phyloP scores from a whole-genome alignment of 2,113 vertebrate species.

The Protomyctophum bolini region DNA sequence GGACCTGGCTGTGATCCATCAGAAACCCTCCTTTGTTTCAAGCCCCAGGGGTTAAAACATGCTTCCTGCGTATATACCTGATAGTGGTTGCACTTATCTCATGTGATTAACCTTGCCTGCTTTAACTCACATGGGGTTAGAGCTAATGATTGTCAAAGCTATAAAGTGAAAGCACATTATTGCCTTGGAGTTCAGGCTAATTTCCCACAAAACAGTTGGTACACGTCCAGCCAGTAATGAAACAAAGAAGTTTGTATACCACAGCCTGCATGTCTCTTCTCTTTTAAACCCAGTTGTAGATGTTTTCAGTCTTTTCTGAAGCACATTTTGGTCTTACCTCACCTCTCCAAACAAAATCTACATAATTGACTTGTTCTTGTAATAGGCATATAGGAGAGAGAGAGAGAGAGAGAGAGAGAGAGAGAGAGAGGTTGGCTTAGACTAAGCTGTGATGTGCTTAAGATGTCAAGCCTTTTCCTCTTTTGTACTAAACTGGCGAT shows the following conservation, averaged over 20 bases:
- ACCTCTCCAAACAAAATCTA: not conserved
- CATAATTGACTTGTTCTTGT: not conserved
- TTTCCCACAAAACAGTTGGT: too few relatives aligned
- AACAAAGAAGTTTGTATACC: too few relatives aligned
- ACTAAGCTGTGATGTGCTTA: constrained; percentile 31
- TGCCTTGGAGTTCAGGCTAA: too few relatives aligned
- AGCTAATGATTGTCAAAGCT: not conserved
- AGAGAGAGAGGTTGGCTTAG: constrained; percentile 8
- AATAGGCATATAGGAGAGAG: not conserved
- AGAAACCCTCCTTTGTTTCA: constrained; percentile 38
- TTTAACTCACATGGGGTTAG: constrained; percentile 4
- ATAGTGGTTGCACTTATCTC: constrained; percentile 33
- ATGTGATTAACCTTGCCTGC: constrained; percentile 29
- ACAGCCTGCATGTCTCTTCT: not conserved
- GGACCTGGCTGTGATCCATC: constrained; percentile 54
- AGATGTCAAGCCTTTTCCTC: constrained; percentile 49
- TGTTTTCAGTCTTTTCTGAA: not conserved
- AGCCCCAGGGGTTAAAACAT: constrained; percentile 31
- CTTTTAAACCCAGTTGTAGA: not conserved
- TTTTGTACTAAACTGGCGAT: constrained; percentile 81
- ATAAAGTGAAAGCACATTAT: too few relatives aligned
- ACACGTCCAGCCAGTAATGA: not conserved
- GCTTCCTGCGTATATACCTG: constrained; percentile 46
- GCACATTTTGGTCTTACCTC: not conserved
- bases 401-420: not conserved